Base-by-base conservation (phyloP, 2,888 invertebrate species). In the Micropterix aruncella region DNA sequence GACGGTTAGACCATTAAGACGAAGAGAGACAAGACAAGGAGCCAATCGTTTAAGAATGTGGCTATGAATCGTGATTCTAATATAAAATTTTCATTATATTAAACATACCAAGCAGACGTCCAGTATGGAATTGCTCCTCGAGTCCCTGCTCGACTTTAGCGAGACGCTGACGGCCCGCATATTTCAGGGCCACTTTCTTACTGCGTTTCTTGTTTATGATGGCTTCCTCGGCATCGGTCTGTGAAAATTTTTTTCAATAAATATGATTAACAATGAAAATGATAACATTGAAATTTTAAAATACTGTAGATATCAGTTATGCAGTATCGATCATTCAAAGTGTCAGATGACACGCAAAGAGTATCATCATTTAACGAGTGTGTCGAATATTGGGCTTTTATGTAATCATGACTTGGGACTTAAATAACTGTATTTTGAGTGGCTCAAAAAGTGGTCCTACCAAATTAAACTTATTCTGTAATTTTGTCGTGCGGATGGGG, bases 101-200 rank as follows among this genome's bases (percentile, higher is more conserved):
- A 41, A 36, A 63, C 74, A 65, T 67, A 94, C 95, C 95, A 60
- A 95, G 75, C 56, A 99, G 76, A 65, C 96, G 83, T 57, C 96
- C 96, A 58, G 94, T 89, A 56, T 87, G 81, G 76, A 99, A 99
- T 66, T 97, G 96, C 65, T 99, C 99, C 65, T 95, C 92, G 48
- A 99, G 66, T 42, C 83, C 84, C 51, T 80, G 79, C 61, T 99
- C 99, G 51, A 99, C 94, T 70, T 94, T 94, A 47, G 93, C 88
- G 44, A 81, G 77, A 65, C 91, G 88, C 67, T 96, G 94, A 54
- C 97, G 82, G 43, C 82, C 77, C 62, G 90, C 80, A 66, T 95
- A 96, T 70, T 96, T 97, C 70, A 90, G 86, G 55, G 79, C 85
- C 2, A 85, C 81, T 65, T 93, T 94, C 66, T 92, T 91, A 56